Evolutionary conservation across 1,140 invertebrate species (phyloP), one percentile per base, ranked within the genome.

Genomic region (Lucilia cuprina): DNA sequence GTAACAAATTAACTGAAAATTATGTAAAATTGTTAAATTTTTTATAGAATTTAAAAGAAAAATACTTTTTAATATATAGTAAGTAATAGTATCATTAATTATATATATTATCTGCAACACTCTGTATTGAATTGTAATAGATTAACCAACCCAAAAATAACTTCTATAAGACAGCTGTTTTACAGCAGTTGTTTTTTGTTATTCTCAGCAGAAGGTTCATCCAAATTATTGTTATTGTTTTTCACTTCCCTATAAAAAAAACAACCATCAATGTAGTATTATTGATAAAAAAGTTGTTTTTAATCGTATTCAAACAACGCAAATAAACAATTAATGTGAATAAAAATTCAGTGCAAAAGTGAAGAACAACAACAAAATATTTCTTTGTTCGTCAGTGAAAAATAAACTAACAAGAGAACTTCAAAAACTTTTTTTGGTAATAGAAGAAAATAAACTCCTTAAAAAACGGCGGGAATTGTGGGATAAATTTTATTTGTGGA

Each of bases 271-370:
- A 70, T 21, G 65, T 70, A n/a, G 65, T 21, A 19, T 21, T 55
- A 55, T 55, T 70, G 65, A 70, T 70, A 70, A 70, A 21, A 70
- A 70, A 70, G 65, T 70, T 70, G 65, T 70, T 70, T 70, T 70
- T 25, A 70, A 70, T 21, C 65, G n/a, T n/a, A 70, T 10, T 21
- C 7, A 25, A 70, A 19, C 65, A 9, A 70, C 65, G 65, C 65
- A 70, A 70, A 70, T 70, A 70, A 19, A 21, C 65, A 70, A 70
- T 70, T 70, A 70, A 70, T 5, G n/a, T 21, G 65, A 70, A 25
- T 21, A 21, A 70, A 70, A 70, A 70, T 25, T 70, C 65, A 21
- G 65, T 70, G n/a, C 65, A 25, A 70, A 21, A 60, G n/a, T 60
- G n/a, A 60, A 12, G 5, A 60, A 8, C 65, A 70, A 70, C 2